These are phyloP conservation scores for Pipistrellus pygmaeus DNA, from an alignment of 2,797 vertebrate species.

Conservation along the genomic window DNA sequence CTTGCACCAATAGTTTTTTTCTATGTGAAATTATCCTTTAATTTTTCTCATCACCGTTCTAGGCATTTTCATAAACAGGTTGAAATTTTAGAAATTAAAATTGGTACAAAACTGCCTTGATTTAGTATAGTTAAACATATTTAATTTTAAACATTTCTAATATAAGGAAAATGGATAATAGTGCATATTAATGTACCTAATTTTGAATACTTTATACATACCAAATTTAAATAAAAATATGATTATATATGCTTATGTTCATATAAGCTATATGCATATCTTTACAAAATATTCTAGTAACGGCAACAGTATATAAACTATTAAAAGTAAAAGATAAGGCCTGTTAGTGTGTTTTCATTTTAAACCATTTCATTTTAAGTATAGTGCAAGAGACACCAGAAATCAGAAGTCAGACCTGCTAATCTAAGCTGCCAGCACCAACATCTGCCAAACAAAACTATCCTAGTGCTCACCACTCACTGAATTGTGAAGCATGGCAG, in stretches of 20 bases:
- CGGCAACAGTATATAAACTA: not conserved
- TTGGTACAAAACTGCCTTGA: not conserved
- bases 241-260: not conserved
- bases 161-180: not conserved
- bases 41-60: not conserved
- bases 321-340: not conserved
- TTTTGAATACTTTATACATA: constrained; percentile 22
- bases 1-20: not conserved
- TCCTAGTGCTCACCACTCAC: not conserved
- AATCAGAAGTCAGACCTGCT: not conserved
- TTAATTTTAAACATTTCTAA: not conserved
- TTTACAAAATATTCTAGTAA: constrained; percentile 19
- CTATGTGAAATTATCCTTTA: not conserved
- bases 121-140: not conserved
- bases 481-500: not conserved
- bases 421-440: not conserved
- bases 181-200: not conserved
- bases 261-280: not conserved
- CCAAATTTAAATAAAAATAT: not conserved
- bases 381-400: not conserved
- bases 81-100: constrained; percentile 42
- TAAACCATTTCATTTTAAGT: not conserved
- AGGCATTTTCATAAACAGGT: not conserved
- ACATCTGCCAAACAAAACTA: not conserved
- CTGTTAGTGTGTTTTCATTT: not conserved